phyloP scores from a whole-genome alignment of 92 coral and sea anemone species.

The Porites lobata region DNA sequence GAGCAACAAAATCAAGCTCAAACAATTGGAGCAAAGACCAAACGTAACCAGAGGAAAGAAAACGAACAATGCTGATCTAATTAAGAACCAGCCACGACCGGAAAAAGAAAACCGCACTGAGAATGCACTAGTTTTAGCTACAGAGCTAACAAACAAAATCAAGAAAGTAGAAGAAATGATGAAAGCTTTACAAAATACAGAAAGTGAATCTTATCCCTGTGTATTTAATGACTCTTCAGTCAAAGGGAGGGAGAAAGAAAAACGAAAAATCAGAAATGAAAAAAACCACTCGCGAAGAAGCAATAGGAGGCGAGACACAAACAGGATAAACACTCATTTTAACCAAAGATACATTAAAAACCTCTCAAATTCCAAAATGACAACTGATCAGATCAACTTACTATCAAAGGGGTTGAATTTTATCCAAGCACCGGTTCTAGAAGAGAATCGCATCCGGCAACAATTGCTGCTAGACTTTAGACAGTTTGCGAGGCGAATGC shows the following conservation, averaged over 20 bases:
- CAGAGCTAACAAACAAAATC: not conserved
- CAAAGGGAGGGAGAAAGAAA: not conserved
- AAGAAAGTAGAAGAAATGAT: constrained; percentile 2
- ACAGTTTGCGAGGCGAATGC: too few species aligned
- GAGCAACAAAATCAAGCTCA: too few species aligned
- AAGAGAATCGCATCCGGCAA: too few species aligned
- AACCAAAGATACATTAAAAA: not conserved
- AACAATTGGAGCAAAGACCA: not conserved
- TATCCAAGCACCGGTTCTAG: too few species aligned
- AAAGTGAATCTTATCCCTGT: constrained; percentile 1
- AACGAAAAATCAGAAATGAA: not conserved
- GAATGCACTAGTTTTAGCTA: not conserved
- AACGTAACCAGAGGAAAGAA: not conserved
- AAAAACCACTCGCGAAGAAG: not conserved
- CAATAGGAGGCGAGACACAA: constrained; percentile 21
- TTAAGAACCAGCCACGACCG: not conserved
- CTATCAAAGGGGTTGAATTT: too few species aligned
- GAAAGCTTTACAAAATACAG: not conserved
- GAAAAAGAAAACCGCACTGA: not conserved
- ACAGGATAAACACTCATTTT: not conserved
- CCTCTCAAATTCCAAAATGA: not conserved
- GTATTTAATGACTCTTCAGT: not conserved
- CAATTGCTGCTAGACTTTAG: too few species aligned
- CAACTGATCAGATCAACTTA: too few species aligned
- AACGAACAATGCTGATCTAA: not conserved